Conservation (phyloP, 2,113 vertebrate species). For the Egretta garzetta region DNA sequence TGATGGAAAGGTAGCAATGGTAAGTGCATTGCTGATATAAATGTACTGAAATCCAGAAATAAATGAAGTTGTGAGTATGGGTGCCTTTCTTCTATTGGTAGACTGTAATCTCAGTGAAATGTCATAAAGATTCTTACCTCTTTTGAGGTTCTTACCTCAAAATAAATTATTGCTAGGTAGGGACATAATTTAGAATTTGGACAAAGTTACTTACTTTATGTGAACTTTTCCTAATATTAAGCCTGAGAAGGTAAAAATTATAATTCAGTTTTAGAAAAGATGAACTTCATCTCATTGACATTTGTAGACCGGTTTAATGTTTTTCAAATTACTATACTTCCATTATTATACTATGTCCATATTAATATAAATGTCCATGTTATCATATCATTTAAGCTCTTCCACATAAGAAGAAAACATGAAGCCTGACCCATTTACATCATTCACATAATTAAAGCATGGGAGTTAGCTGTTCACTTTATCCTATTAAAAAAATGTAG, state of each 20-base stretch:
- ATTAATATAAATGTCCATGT: not conserved
- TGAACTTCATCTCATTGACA: not conserved
- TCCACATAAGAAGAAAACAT: not conserved
- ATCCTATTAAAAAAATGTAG: not conserved
- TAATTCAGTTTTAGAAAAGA: not conserved
- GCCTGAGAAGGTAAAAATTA: not conserved
- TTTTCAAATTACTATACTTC: not conserved
- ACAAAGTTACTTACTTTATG: not conserved
- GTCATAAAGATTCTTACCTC: not conserved
- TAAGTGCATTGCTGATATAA: not conserved
- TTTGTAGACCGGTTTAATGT: not conserved
- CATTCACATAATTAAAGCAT: not conserved
- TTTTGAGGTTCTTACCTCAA: not conserved
- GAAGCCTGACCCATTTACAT: not conserved
- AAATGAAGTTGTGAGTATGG: not conserved
- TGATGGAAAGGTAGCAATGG: not conserved
- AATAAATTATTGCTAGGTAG: not conserved
- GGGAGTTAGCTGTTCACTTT: not conserved
- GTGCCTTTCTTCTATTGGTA: not conserved
- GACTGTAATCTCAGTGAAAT: not conserved
- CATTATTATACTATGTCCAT: not conserved
- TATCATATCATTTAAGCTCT: not conserved
- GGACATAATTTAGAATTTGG: not conserved
- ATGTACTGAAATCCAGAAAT: conserved; percentile 16
- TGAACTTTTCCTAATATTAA: not conserved